Base-by-base conservation (phyloP, 2,888 invertebrate species). In the Desoria tigrina region DNA sequence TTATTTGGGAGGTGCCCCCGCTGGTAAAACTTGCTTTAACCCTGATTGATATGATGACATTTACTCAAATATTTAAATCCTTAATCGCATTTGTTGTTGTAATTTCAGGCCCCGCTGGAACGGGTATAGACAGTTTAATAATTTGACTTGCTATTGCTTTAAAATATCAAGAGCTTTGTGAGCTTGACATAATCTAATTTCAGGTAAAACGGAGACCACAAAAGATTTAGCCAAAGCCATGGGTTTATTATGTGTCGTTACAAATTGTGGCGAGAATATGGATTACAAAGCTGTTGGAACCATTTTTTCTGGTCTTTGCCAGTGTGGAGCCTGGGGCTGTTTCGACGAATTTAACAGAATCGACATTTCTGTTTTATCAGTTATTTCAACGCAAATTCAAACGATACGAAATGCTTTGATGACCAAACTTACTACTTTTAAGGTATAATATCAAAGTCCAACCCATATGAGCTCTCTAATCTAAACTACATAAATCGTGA, bases 271-370 rank as follows among this genome's bases (percentile, higher is more conserved):
- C 0, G 94, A 94, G 81, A 92, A 92, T 21, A 93, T 94, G 92
- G 93, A 94, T 82, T 91, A 88, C 79, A 86, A 89, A 74, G 91
- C 94, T 1, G 87, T 92, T 56, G 88, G 88, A 6, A 87, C 86
- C 42, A 90, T 89, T 72, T 81, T 92, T 4, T 87, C 89, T 0
- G 87, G 92, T 1, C 81, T 92, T 58, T 88, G 88, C 61, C 90
- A 92, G 79, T 91, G 90, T 79, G 95, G 95, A 0, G 93, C 94
- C 2, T 95, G 95, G 95, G 95, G 94, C n/a, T 64, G 64, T 61
- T 95, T 95, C n/a, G n/a, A n/a, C n/a, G n/a, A n/a, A n/a, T n/a
- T n/a, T n/a, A 94, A 95, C 81, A 84, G 94, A 39, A 94, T 96
- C 73, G 93, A 94, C 72, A 88, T 93, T 3, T 94, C 94, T 0